Evolutionary conservation across 2,797 vertebrate species (phyloP), one percentile per base, ranked within the genome.

Genomic region (Protonibea diacanthus): DNA sequence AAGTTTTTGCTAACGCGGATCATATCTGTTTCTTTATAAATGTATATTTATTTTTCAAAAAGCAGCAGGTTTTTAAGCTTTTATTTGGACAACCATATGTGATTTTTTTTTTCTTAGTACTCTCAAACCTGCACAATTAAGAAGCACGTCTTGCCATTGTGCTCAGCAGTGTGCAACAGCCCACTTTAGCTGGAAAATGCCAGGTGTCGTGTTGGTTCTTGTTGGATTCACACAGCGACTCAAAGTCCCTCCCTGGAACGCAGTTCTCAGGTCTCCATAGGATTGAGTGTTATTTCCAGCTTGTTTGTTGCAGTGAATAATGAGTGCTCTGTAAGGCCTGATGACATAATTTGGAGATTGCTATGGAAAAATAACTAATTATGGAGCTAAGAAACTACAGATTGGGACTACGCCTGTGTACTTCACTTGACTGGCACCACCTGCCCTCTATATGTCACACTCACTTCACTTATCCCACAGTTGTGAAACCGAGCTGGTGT

Each of bases 231-330:
- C 93, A 93, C 90, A 79, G 84, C 62, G 84, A 88, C 91, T 92
- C 61, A 42, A 38, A 78, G 81, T 86, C 88, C 84, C 92, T 93
- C 91, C 82, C 87, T 87, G 89, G 90, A 91, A 91, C 79, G 66
- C 75, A 52, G 76, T 83, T 85, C 88, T 81, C 86, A 55, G 77
- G 90, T 94, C 93, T 95, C 93, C 82, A 71, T 93, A 93, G 94
- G 86, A 90, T 94, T 94, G 90, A 83, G 58, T 86, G 86, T 90
- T 93, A 90, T 93, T 94, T 93, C 90, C 88, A 88, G 87, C 95
- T 95, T 95, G 96, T 93, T 97, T 96, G 95, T 94, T 96, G 93
- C 95, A 91, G 89, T 95, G 95, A 96, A 96, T 97, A 97, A 97
- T 96, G 88, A 93, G 90, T 77, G 38, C 74, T 85, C 80, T 83